Evolutionary conservation across 2,888 invertebrate species (phyloP).

Genomic region (Encarsia formosa): DNA sequence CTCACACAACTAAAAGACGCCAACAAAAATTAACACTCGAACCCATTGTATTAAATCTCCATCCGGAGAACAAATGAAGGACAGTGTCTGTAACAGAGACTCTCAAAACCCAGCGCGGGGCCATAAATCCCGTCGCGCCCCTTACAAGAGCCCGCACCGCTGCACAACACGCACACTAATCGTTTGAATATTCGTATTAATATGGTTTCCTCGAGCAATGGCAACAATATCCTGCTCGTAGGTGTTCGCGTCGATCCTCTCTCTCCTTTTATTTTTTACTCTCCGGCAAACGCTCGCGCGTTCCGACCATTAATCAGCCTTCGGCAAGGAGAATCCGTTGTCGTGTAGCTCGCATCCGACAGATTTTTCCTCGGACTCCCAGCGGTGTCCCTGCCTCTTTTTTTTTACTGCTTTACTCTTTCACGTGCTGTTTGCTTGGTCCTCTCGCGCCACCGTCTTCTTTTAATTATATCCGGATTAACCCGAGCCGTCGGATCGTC

Average conservation of each 20-base stretch:
- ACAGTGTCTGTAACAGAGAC: slow-evolving; percentile 1
- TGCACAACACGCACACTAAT: not conserved
- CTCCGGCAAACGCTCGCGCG: slow-evolving; percentile 7
- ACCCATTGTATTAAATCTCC: too few relatives aligned
- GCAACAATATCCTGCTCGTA: slow-evolving; percentile 5
- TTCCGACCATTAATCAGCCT: slow-evolving; percentile 42
- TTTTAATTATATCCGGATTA: slow-evolving; percentile 44
- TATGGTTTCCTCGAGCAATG: not conserved
- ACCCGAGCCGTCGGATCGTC: slow-evolving; percentile 19
- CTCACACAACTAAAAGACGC: too few relatives aligned
- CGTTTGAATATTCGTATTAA: slow-evolving; percentile 16
- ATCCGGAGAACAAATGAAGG: not conserved
- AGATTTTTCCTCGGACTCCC: slow-evolving; percentile 36
- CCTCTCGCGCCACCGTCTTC: slow-evolving; percentile 33
- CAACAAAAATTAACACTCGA: too few relatives aligned
- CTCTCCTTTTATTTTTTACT: slow-evolving; percentile 13
- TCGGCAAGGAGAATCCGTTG: slow-evolving; percentile 37
- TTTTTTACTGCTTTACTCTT: too few relatives aligned
- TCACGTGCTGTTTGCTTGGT: slow-evolving; percentile 28
- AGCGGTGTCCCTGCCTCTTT: not conserved
- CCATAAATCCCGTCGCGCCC: slow-evolving; percentile 16
- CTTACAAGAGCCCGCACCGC: slow-evolving; percentile 23
- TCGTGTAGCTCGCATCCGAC: slow-evolving; percentile 38
- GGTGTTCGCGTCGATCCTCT: slow-evolving; percentile 1
- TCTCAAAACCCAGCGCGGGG: slow-evolving; percentile 2